Evolutionary conservation across 2,113 vertebrate species (phyloP).

Genomic region (zebrafish (Danio rerio)): GRCz12tu NC_133182.1:50332501-50333000

Average conservation of each 20-base stretch:
- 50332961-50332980: too few species aligned
- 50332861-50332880: slow-evolving; percentile 26
- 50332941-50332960: too few species aligned
- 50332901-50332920: background rate
- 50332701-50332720: too few species aligned
- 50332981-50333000: too few species aligned
- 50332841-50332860: background rate
- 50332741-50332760: background rate
- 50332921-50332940: too few species aligned
- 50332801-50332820: background rate
- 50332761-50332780: background rate
- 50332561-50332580: background rate
- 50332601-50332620: background rate
- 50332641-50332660: background rate
- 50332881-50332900: slow-evolving; percentile 12
- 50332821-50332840: slow-evolving; percentile 11
- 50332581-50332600: background rate
- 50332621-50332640: background rate
- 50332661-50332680: too few species aligned
- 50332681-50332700: too few species aligned
- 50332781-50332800: too few species aligned
- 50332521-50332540: background rate
- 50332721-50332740: background rate
- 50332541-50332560: background rate
- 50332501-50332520: background rate